Base-by-base conservation (phyloP, 1,140 invertebrate genomes). In the Drosophila tani region DNA sequence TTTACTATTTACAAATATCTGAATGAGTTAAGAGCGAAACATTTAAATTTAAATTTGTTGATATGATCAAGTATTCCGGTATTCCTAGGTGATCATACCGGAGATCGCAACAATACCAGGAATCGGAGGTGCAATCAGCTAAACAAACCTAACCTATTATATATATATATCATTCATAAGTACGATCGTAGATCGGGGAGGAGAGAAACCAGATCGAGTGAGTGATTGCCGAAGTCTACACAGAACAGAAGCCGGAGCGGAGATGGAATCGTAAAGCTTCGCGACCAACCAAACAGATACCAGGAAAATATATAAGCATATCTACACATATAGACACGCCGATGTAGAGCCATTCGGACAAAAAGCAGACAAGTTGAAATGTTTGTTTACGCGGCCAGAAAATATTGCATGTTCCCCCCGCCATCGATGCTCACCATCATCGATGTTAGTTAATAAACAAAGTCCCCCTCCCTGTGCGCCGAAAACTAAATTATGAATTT, bases 331-430 rank as follows among this genome's bases (percentile, higher is more conserved):
- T 50, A 66, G 38, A 57, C 40, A 59, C 46, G 35, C 49, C 45
- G 55, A 53, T 50, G 51, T 47, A 62, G 55, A 78, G 40, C 49
- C 43, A 65, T 70, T 74, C 55, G 57, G 50, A 75, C 55, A 76
- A 66, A 76, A 69, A 71, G 67, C 82, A 86, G 74, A 87, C 78
- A 67, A 87, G 70, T 88, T 69, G 55, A 79, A 80, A 84, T 87
- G 83, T 87, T 86, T 86, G 84, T 86, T 87, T 86, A 87, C 68
- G 76, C 71, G 64, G 76, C 76, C 51, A 64, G 41, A 67, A 85
- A 87, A 73, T 86, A 87, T 82, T 87, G 75, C 79, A 83, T 86
- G 84, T 47, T 83, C 75, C 80, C 74, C 79, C 78, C 53, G 3
- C 32, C 32, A 35, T 67, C 59, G 66, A 66, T 29, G 24, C 27